phyloP scores from a whole-genome alignment of 1,140 invertebrate genomes.

The Latrodectus geometricus region DNA sequence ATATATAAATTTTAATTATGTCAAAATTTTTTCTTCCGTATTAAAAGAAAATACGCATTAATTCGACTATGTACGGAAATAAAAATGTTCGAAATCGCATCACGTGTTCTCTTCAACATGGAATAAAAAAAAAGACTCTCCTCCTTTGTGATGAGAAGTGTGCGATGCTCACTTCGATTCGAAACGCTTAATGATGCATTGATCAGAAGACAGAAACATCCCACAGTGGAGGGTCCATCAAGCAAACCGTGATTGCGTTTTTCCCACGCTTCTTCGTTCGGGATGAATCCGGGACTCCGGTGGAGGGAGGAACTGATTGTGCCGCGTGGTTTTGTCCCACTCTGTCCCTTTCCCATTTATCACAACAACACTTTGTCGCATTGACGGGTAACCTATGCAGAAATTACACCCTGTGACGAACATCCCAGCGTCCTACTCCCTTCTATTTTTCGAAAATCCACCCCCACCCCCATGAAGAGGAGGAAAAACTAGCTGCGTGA shows the following conservation, averaged over 20 bases:
- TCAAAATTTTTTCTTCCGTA: too few relatives aligned
- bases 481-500: too few relatives aligned
- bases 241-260: slow-evolving; percentile 24
- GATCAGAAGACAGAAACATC: neutral
- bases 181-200: neutral
- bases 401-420: slow-evolving; percentile 30
- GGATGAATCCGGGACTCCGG: neutral
- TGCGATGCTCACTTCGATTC: neutral
- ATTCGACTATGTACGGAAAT: too few relatives aligned
- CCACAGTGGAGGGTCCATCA: neutral
- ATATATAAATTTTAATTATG: too few relatives aligned
- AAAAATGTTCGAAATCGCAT: too few relatives aligned
- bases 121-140: too few relatives aligned
- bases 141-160: neutral
- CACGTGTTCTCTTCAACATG: too few relatives aligned
- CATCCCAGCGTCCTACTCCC: neutral
- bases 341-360: slow-evolving; percentile 48
- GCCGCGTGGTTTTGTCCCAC: slow-evolving; percentile 34
- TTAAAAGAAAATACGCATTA: too few relatives aligned
- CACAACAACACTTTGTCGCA: slow-evolving; percentile 36
- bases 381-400: slow-evolving; percentile 35
- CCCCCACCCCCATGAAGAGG: neutral
- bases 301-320: neutral
- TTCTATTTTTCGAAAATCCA: too few relatives aligned
- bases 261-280: slow-evolving; percentile 10